phyloP scores from a whole-genome alignment of 1,140 invertebrate species.

The Bilobella aurantiaca region DNA sequence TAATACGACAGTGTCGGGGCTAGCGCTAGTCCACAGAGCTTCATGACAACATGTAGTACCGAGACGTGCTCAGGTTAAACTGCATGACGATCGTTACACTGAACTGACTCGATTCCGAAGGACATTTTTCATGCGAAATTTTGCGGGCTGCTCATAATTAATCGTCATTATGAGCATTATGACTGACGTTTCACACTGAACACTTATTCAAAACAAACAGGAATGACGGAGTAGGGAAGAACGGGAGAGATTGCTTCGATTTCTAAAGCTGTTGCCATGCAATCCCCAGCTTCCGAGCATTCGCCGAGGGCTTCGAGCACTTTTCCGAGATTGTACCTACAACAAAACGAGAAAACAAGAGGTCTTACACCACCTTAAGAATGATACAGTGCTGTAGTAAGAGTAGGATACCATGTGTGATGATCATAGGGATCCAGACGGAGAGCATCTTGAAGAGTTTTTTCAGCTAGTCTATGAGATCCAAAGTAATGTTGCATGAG shows the following conservation, averaged over 20 bases:
- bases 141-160: too few relatives aligned
- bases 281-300: slow-evolving; percentile 70
- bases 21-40: too few relatives aligned
- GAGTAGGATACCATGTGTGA: slow-evolving; percentile 62
- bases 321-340: slow-evolving; percentile 75
- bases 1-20: too few relatives aligned
- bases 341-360: background rate
- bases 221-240: slow-evolving; percentile 68
- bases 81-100: too few relatives aligned
- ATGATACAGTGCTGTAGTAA: too few relatives aligned
- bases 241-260: slow-evolving; percentile 75
- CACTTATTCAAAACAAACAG: slow-evolving; percentile 58
- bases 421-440: slow-evolving; percentile 80
- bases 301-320: slow-evolving; percentile 76
- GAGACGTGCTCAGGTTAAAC: too few relatives aligned
- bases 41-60: too few relatives aligned
- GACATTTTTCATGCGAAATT: too few relatives aligned
- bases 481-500: slow-evolving; percentile 77
- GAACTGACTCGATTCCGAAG: too few relatives aligned
- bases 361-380: background rate
- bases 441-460: slow-evolving; percentile 77
- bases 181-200: too few relatives aligned
- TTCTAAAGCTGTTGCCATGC: slow-evolving; percentile 79
- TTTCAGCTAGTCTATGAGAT: slow-evolving; percentile 79
- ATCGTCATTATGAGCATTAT: too few relatives aligned